These are phyloP conservation scores for Diarsia rubi DNA, from an alignment of 2,888 invertebrate species.

Conservation along the genomic window DNA sequence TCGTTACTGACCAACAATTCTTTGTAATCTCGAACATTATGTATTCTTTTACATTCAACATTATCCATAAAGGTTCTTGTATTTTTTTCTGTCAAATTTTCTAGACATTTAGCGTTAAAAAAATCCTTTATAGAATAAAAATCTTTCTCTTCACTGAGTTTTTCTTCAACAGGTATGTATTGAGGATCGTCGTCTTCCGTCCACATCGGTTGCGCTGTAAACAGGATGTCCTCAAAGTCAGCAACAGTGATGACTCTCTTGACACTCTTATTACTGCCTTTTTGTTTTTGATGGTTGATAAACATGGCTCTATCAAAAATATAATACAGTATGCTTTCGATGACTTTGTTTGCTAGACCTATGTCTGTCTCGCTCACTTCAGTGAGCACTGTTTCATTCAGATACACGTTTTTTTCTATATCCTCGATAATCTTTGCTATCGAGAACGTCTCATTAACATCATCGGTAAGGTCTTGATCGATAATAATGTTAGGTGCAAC, in stretches of 20 bases:
- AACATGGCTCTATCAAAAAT: slow-evolving; percentile 80
- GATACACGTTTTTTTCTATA: slow-evolving; percentile 73
- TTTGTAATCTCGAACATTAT: background rate
- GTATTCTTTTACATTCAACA: background rate
- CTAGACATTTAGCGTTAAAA: slow-evolving; percentile 29
- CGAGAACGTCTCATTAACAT: slow-evolving; percentile 74
- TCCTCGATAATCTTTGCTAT: slow-evolving; percentile 82
- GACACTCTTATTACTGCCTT: slow-evolving; percentile 66
- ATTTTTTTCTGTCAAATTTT: slow-evolving; percentile 5
- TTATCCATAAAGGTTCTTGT: background rate
- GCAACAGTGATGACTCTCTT: slow-evolving; percentile 83
- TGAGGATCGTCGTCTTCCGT: slow-evolving; percentile 37
- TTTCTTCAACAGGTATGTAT: slow-evolving; percentile 5
- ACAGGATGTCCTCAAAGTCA: slow-evolving; percentile 84
- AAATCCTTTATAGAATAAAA: slow-evolving; percentile 40
- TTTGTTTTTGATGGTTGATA: slow-evolving; percentile 66
- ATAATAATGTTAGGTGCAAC: background rate
- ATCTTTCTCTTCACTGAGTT: slow-evolving; percentile 18
- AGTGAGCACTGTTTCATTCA: slow-evolving; percentile 77
- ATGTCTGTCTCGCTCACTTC: slow-evolving; percentile 76
- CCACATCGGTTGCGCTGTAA: slow-evolving; percentile 78
- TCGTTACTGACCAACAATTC: background rate
- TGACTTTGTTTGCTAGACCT: slow-evolving; percentile 73
- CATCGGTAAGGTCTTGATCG: slow-evolving; percentile 12
- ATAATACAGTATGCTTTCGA: slow-evolving; percentile 83